A percentile compares a stretch with the other conserved stretches of the same genome.
Evolutionary conservation across 2,113 vertebrate genomes (phyloP).

Genomic region (Microcebus murinus): DNA sequence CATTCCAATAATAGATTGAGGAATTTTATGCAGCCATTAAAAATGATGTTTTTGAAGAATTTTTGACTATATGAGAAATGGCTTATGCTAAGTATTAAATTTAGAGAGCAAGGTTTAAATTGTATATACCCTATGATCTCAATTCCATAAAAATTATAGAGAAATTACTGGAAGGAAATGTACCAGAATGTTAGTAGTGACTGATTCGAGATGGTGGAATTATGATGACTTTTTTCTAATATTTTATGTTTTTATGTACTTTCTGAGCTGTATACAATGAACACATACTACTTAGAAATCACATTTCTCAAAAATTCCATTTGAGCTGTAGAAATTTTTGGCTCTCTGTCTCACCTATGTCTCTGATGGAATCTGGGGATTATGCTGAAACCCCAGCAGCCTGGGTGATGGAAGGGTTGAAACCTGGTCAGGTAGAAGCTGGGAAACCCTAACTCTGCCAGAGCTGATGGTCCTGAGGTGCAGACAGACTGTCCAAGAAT

Average conservation of each 20-base stretch:
- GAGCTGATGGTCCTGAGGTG: neutral
- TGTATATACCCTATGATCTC: neutral
- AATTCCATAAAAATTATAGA: neutral
- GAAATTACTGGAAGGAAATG: constrained; percentile 13
- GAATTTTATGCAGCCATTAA: neutral
- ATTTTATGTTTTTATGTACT: constrained; percentile 14
- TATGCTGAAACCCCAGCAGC: neutral
- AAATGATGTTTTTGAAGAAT: neutral
- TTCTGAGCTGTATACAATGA: neutral
- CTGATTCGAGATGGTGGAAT: neutral
- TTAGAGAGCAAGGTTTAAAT: constrained; percentile 34
- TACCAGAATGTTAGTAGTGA: neutral
- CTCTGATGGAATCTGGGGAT: neutral
- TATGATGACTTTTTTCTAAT: constrained; percentile 14
- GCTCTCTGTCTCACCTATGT: neutral
- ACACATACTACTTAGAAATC: neutral
- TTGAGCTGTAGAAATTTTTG: neutral
- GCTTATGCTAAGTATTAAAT: constrained; percentile 34
- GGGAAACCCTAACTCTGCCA: neutral
- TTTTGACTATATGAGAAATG: constrained; percentile 17
- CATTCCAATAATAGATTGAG: neutral
- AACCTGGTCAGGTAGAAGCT: neutral
- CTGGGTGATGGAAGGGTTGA: neutral
- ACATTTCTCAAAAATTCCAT: neutral
- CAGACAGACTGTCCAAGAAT: neutral